A percentile compares a stretch with the other conserved stretches of the same genome.
These are phyloP conservation scores for Machimus rusticus DNA, from an alignment of 2,888 invertebrate genomes.

Conservation along the genomic window DNA sequence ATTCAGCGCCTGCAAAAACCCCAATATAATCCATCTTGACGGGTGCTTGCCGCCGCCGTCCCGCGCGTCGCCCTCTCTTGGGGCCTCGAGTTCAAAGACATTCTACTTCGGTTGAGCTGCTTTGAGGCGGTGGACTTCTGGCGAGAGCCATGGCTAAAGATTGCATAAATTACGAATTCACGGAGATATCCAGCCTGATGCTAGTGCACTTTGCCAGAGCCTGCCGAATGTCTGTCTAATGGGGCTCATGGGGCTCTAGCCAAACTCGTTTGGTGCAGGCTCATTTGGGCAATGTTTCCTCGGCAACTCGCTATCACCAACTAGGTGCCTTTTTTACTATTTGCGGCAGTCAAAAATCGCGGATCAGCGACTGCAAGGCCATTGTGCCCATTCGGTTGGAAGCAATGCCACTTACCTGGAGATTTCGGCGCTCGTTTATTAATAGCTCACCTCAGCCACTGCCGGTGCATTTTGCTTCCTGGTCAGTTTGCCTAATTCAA, in stretches of 20 bases:
- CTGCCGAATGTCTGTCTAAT: background rate
- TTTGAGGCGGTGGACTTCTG: background rate
- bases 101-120: background rate
- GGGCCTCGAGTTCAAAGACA: slow-evolving; percentile 26
- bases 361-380: slow-evolving; percentile 29
- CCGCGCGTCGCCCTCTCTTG: background rate
- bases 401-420: slow-evolving; percentile 15
- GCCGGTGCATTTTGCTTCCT: background rate
- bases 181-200: background rate
- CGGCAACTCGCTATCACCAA: background rate
- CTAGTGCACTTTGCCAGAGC: slow-evolving; percentile 16
- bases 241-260: background rate
- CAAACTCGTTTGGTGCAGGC: background rate
- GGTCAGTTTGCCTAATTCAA: background rate
- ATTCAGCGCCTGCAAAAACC: slow-evolving; percentile 5
- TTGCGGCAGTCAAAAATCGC: background rate
- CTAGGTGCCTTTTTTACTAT: background rate
- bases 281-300: background rate
- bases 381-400: background rate
- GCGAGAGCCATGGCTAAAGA: slow-evolving; percentile 4
- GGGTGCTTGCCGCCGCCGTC: background rate
- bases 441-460: background rate
- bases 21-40: slow-evolving; percentile 1
- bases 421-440: background rate
- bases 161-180: slow-evolving; percentile 32